Base-by-base conservation (phyloP, 2,797 vertebrate species). In the Chaunax sp. region DNA sequence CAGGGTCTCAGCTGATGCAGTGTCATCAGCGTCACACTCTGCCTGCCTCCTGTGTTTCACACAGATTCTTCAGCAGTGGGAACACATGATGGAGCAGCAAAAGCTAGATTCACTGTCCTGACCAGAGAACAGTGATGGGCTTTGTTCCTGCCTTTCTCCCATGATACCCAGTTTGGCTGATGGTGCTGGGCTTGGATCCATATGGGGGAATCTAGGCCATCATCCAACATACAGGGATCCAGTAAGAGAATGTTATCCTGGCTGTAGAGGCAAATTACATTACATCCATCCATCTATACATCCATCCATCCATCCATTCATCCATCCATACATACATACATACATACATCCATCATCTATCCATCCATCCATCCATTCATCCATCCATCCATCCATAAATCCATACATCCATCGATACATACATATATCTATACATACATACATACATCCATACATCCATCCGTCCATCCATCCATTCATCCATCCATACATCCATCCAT, bases 111-210 rank as follows among this genome's bases (percentile, higher is more conserved):
- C 79, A 69, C 69, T 54, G 75, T 72, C 69, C 82, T 69, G 62
- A 69, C 40, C 66, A 22, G 81, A 82, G 83, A 92, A 92, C 91
- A 90, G 81, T 76, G 83, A 72, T 44, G 40, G 52, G 75, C 90
- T 90, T 91, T 90, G 89, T 91, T 80, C 71, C 51, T 46, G 72
- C 71, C 78, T 19, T 22, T 57, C 71, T 84, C 78, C 75, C 69
- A 23, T 83, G 82, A 80, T 87, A 90, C 76, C 75, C 75, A 66
- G 79, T 87, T 81, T 77, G 83, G 76, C 81, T 73, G 83, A 82
- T 51, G 69, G 72, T 84, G 87, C 80, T 76, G 81, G 77, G 77
- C 71, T 69, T 45, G 75, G 67, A 78, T 80, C 85, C 86, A 84
- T 84, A 80, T 79, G 78, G 70, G 69, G 50, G 50, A 40, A 59